Evolutionary conservation across 2,888 invertebrate genomes (phyloP), one percentile per base, ranked within the genome.

Genomic region (Sepiola atlantica): DNA sequence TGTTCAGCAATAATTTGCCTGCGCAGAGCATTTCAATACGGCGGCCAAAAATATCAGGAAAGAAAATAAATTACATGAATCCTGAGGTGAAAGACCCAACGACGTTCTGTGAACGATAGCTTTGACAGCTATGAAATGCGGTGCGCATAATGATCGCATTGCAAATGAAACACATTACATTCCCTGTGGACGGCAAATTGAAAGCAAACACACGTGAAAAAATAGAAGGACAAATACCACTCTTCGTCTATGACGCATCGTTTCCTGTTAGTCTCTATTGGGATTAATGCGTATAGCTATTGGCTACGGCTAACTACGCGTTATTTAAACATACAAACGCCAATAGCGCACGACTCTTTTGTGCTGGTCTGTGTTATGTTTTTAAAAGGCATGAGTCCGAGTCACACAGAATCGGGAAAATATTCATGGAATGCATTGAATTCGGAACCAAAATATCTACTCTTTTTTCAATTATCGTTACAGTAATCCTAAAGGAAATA

Each of bases 71-170:
- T 77, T 16, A 16, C 14, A 32, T 77, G 16, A 77, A 77, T 77
- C 4, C n/a, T 0, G n/a, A 77, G 77, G 77, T 77, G 77, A 77
- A n/a, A n/a, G n/a, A 32, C 2, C 2, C 1, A n/a, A 32, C 14
- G 77, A 77, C 77, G n/a, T 32, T 77, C 16, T 77, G 77, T n/a
- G 77, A 12, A 32, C 14, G 77, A 77, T 77, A 77, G n/a, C 32
- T 77, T 77, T 77, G 77, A 77, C 77, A 77, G n/a, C 77, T 77
- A n/a, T 77, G 77, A 77, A 77, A 77, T n/a, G 77, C 77, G n/a
- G 16, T n/a, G 14, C 32, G 77, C n/a, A 77, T 77, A 77, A 77
- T 77, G 16, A n/a, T n/a, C 32, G 32, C n/a, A n/a, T n/a, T 77
- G 77, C n/a, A 77, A 77, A 77, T 77, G 45, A 77, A 77, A 77